These are phyloP conservation scores for Panopea generosa DNA, from an alignment of 2,888 invertebrate species.

Conservation along the genomic window DNA sequence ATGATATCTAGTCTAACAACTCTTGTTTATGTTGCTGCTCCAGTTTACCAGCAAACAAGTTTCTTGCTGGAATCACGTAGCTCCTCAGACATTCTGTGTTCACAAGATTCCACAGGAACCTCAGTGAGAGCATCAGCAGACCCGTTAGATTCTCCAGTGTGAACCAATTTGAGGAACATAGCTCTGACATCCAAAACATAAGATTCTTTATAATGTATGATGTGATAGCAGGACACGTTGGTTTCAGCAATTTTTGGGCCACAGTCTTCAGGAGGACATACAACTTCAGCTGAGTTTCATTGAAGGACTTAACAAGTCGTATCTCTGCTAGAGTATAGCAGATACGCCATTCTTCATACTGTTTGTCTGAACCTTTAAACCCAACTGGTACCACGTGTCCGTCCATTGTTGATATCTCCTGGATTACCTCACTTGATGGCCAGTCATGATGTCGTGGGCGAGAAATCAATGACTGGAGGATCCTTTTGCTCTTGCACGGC, in stretches of 20 bases:
- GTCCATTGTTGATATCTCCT: not conserved
- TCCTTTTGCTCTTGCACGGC: not conserved
- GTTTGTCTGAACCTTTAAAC: not conserved
- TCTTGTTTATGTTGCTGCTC: too few relatives aligned
- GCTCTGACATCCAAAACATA: slow-evolving; percentile 17
- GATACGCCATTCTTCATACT: slow-evolving; percentile 29
- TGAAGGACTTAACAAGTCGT: slow-evolving; percentile 4
- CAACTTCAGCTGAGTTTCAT: slow-evolving; percentile 33
- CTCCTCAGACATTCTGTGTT: too few relatives aligned
- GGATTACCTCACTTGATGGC: slow-evolving; percentile 7
- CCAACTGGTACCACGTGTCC: slow-evolving; percentile 27
- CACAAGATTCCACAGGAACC: too few relatives aligned
- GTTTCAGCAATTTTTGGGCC: slow-evolving; percentile 5
- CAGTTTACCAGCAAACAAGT: too few relatives aligned
- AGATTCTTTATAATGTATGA: slow-evolving; percentile 37
- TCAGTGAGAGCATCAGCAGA: too few relatives aligned
- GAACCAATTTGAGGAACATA: too few relatives aligned
- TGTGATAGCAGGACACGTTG: not conserved
- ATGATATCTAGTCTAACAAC: too few relatives aligned
- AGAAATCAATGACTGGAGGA: slow-evolving; percentile 11
- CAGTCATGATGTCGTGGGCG: slow-evolving; percentile 17
- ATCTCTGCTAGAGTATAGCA: slow-evolving; percentile 27
- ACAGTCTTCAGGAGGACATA: slow-evolving; percentile 8
- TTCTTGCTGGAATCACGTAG: too few relatives aligned
- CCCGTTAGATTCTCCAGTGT: too few relatives aligned